These are phyloP conservation scores for Timema podura DNA, from an alignment of 2,888 invertebrate species.

Conservation along the genomic window DNA sequence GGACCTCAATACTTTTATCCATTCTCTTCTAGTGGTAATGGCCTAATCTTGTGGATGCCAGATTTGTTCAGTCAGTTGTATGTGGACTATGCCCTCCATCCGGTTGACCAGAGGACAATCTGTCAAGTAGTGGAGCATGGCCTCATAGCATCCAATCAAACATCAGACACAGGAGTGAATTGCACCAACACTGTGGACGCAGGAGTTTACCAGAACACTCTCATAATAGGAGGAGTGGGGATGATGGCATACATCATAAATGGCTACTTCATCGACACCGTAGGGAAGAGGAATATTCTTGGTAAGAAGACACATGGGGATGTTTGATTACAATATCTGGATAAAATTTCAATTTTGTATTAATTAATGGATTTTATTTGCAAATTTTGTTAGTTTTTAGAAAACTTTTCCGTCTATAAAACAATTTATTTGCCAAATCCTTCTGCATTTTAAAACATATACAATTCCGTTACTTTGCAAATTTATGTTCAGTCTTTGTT, in stretches of 20 bases:
- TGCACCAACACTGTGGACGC: conserved; percentile 20
- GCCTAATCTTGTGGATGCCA: conserved; percentile 44
- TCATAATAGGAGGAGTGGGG: conserved; percentile 26
- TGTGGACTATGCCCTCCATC: conserved; percentile 38
- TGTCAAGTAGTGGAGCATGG: conserved; percentile 1
- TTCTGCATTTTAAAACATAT: no score
- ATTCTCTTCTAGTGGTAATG: conserved; percentile 27
- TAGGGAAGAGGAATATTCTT: conserved; percentile 27
- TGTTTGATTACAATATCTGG: not conserved
- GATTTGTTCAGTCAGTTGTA: conserved; percentile 41
- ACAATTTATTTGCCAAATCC: no score
- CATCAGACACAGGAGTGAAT: not conserved
- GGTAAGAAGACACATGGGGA: conserved; percentile 18
- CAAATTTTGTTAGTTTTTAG: no score
- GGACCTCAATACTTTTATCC: not conserved
- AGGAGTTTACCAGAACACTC: conserved; percentile 26
- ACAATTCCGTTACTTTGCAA: no score
- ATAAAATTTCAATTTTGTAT: not conserved
- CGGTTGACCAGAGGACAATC: conserved; percentile 29
- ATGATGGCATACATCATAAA: conserved; percentile 22
- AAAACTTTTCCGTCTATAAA: no score
- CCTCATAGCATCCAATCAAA: not conserved
- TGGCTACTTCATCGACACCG: conserved; percentile 22
- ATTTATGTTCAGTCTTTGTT: no score
- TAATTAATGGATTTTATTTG: no score